A percentile compares a stretch with the other conserved stretches of the same genome.
phyloP scores from a whole-genome alignment of 2,888 invertebrate genomes.

The Leucozona laternaria region DNA sequence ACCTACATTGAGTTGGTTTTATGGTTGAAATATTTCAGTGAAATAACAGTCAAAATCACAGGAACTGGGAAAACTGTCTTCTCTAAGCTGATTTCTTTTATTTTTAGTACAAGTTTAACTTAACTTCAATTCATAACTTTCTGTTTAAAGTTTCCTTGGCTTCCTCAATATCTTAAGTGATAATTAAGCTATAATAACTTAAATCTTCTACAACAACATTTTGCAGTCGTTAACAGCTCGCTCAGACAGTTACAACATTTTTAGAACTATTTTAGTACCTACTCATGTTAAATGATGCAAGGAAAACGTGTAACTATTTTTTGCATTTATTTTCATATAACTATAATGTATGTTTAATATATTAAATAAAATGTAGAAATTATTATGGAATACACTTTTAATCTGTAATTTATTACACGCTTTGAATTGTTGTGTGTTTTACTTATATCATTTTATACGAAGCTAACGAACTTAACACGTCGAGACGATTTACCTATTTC shows the following conservation, averaged over 20 bases:
- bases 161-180: too few relatives aligned
- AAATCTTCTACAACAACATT: neutral
- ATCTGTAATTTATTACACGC: constrained; percentile 22
- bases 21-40: neutral
- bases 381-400: constrained; percentile 9
- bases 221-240: neutral
- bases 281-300: neutral
- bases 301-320: neutral
- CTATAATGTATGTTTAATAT: neutral
- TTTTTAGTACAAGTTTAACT: neutral
- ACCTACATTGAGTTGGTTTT: neutral
- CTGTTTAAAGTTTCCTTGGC: too few relatives aligned
- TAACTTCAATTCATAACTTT: neutral
- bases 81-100: too few relatives aligned
- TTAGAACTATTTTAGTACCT: neutral
- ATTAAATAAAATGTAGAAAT: neutral
- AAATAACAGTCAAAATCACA: too few relatives aligned
- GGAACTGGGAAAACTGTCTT: too few relatives aligned
- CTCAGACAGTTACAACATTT: neutral
- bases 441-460: neutral
- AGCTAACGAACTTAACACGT: constrained; percentile 9
- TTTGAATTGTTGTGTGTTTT: neutral
- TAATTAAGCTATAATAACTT: too few relatives aligned
- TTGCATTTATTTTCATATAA: neutral
- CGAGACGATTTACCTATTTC: constrained; percentile 28